Base-by-base conservation (phyloP, 2,888 invertebrate species). In the Parasteatoda lunata region DNA sequence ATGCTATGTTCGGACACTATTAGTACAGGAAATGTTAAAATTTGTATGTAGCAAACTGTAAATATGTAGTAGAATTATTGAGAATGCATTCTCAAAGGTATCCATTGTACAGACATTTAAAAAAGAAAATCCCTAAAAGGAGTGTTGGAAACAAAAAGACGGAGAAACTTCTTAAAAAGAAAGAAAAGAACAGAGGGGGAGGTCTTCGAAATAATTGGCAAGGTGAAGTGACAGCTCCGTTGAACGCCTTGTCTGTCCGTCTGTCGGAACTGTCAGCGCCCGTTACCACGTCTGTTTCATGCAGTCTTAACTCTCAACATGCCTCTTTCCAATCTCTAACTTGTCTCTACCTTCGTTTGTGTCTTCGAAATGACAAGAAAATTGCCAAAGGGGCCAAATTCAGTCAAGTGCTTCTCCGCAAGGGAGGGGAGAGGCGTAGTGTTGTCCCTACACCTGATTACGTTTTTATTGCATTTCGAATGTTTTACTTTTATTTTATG, bases 181-280 rank as follows among this genome's bases (percentile, higher is more conserved):
- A 59, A 59, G 13, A 30, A 30, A 13, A 13, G 47, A 7, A 30
- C 5, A n/a, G 47, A 13, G 15, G 11, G 15, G 15, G 51, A 59
- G 47, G 52, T 69, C 52, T 13, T 64, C 51, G 66, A 65, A 81
- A 81, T 84, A 84, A 84, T 84, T 84, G 83, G 83, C 77, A 77
- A 84, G 66, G 65, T 84, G 83, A 84, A 84, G 83, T 84, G 83
- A 84, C 83, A 84, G 83, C 83, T 72, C 77, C 83, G 83, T 84
- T 84, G 83, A 84, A 70, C 83, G 70, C 77, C 83, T 84, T 84
- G 83, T 84, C 83, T 84, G 83, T 84, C 71, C 71, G 83, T 84
- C 83, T 84, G 83, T 84, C 83, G 71, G 71, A 84, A 71, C 83
- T 84, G 83, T 84, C 83, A 84, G 77, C 83, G 83, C 77, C 83